Evolutionary conservation across 1,140 invertebrate species (phyloP).

Genomic region (Episyrphus balteatus): DNA sequence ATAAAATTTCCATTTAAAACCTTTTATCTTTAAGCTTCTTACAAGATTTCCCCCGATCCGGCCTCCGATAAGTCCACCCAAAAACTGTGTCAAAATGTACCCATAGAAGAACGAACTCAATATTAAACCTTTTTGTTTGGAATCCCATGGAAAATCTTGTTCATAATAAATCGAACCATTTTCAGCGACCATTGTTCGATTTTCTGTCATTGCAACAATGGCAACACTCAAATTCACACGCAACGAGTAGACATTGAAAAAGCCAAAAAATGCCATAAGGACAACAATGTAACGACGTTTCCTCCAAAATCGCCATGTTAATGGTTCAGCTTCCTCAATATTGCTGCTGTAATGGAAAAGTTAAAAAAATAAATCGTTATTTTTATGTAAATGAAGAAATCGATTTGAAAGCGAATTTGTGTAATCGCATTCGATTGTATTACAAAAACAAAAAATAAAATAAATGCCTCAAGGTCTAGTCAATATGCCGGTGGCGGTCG

Average conservation of each 20-base stretch:
- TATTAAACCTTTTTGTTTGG: slow-evolving; percentile 64
- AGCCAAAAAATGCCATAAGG: slow-evolving; percentile 72
- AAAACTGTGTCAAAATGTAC: slow-evolving; percentile 60
- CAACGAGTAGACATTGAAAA: slow-evolving; percentile 77
- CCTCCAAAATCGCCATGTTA: slow-evolving; percentile 58
- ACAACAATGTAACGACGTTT: slow-evolving; percentile 61
- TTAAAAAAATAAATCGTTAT: not conserved
- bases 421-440: too few relatives aligned
- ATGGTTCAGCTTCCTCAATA: slow-evolving; percentile 37
- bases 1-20: slow-evolving; percentile 39
- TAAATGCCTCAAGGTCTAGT: too few relatives aligned
- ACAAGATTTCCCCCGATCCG: slow-evolving; percentile 59
- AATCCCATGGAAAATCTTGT: slow-evolving; percentile 71
- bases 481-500: too few relatives aligned
- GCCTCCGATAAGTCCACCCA: slow-evolving; percentile 62
- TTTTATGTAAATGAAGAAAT: too few relatives aligned
- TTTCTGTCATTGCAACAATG: slow-evolving; percentile 77
- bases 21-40: slow-evolving; percentile 32
- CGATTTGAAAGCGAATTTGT: too few relatives aligned
- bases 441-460: too few relatives aligned
- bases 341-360: slow-evolving; percentile 36
- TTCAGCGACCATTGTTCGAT: slow-evolving; percentile 42
- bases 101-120: slow-evolving; percentile 83
- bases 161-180: slow-evolving; percentile 45
- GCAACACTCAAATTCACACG: slow-evolving; percentile 82